Evolutionary conservation across 2,888 invertebrate species (phyloP), one percentile per base, ranked within the genome.

Genomic region (Hermaeophaga mercurialis): DNA sequence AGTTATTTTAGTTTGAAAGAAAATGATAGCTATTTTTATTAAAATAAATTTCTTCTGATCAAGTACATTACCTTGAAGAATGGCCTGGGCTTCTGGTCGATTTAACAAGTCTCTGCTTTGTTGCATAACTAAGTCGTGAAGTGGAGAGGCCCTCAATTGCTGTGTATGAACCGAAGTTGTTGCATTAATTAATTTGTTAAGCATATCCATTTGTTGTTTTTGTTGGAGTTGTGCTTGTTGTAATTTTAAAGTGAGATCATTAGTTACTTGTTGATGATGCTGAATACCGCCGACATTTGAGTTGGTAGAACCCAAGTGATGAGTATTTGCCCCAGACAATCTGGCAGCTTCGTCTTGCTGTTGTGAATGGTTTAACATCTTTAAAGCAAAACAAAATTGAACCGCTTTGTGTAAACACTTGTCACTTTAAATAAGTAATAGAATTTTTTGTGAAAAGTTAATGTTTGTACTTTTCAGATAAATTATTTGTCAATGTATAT

Each of bases 41-140:
- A n/a, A n/a, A n/a, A n/a, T n/a, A n/a, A n/a, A n/a, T n/a, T n/a
- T n/a, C n/a, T n/a, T n/a, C n/a, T n/a, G n/a, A n/a, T n/a, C n/a
- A n/a, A 22, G 22, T 19, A 26, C 61, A 68, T 65, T 72, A 88
- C 88, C 88, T 76, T 89, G 87, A 65, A 91, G 81, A 56, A 91
- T 85, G 43, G 89, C 88, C 75, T 89, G 88, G 9, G 89, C 88
- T 73, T 90, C 90, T 0, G 89, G 89, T 61, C 89, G 77, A 73
- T 85, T 87, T 56, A 89, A 74, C 63, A 89, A 76, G 61, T 89
- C 89, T 43, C 85, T 79, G 67, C 74, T 85, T 82, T 67, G 81
- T 76, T 69, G 79, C 76, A 67, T 75, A 71, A 70, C 78, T 77
- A 72, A 78, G 75, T 65, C 83, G 69, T 75, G 80, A 72, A 75